Conservation (phyloP, 2,797 vertebrate genomes). For the Parambassis ranga region DNA sequence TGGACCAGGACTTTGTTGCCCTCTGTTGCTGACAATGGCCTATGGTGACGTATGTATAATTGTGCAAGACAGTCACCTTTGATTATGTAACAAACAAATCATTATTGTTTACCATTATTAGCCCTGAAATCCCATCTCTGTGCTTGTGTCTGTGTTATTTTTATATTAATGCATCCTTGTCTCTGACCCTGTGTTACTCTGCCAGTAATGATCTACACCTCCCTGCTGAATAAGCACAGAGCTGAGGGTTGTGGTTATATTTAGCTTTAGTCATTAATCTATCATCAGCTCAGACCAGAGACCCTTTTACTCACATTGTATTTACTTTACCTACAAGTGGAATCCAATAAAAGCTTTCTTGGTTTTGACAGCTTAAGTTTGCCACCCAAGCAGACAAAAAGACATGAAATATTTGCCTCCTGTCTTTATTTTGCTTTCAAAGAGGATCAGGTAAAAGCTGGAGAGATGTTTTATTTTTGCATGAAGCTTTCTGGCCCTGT, state of each 20-base stretch:
- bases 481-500: background rate
- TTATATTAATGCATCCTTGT: background rate
- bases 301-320: constrained; percentile 28
- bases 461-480: constrained; percentile 8
- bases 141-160: background rate
- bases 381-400: constrained; percentile 52
- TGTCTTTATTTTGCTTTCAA: constrained; percentile 19
- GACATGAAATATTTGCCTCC: background rate
- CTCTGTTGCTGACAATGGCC: too few relatives aligned
- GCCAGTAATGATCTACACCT: background rate
- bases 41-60: too few relatives aligned
- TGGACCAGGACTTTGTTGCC: too few relatives aligned
- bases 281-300: constrained; percentile 38
- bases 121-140: background rate
- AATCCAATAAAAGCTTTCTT: constrained; percentile 52
- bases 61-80: too few relatives aligned
- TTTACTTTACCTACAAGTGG: constrained; percentile 42
- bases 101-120: background rate
- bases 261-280: constrained; percentile 44
- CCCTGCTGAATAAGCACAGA: constrained; percentile 17
- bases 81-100: too few relatives aligned
- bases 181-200: constrained; percentile 10
- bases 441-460: background rate
- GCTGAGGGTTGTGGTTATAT: constrained; percentile 33
- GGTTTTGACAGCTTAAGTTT: constrained; percentile 37